Evolutionary conservation across 2,113 vertebrate genomes (phyloP).

Genomic region (Lanius collurio): DNA sequence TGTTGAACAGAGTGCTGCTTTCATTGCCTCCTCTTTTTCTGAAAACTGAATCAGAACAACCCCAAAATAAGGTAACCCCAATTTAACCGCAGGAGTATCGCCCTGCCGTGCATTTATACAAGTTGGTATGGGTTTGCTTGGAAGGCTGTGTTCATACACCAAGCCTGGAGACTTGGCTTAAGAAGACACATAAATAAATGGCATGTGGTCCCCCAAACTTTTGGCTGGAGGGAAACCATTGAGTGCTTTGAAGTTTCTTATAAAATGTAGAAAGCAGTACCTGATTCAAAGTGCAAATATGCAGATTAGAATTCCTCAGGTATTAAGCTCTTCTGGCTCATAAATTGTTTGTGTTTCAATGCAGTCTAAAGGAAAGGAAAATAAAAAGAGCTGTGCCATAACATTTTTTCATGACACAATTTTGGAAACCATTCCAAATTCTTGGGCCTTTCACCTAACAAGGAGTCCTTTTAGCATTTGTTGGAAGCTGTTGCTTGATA

Average conservation of each 20-base stretch:
- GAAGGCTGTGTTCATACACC: neutral
- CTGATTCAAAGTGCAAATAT: conserved; percentile 35
- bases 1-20: neutral
- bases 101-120: neutral
- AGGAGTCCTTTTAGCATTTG: conserved; percentile 52
- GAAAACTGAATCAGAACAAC: neutral
- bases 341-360: conserved; percentile 59
- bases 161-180: neutral
- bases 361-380: conserved; percentile 48
- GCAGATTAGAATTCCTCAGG: conserved; percentile 62
- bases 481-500: conserved; percentile 67
- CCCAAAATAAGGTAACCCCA: neutral
- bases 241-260: conserved; percentile 17
- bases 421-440: conserved; percentile 68
- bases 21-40: neutral
- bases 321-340: conserved; percentile 54
- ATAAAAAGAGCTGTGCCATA: conserved; percentile 41
- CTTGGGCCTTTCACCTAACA: conserved; percentile 23
- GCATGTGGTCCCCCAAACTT: neutral
- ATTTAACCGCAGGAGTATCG: neutral
- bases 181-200: conserved; percentile 21
- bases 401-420: conserved; percentile 48
- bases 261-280: conserved; percentile 23
- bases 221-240: conserved; percentile 17
- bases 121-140: neutral